These are phyloP conservation scores for Cydia strobilella DNA, from an alignment of 1,140 invertebrate species.

Conservation along the genomic window DNA sequence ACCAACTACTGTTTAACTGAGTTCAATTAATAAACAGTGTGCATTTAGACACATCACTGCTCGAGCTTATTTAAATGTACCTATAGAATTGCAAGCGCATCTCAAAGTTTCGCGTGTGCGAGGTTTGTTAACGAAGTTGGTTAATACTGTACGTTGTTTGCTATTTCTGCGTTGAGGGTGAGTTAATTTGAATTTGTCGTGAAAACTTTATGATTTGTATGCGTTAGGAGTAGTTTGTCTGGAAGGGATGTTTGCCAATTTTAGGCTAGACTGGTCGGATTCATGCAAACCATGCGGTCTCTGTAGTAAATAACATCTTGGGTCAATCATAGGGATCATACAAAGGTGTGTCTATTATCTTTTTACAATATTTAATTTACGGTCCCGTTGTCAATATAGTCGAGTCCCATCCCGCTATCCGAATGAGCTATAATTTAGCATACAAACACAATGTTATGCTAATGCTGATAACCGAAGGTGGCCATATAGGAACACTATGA, in stretches of 20 bases:
- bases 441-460: no score
- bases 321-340: no score
- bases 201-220: conserved; percentile 18
- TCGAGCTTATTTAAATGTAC: background rate
- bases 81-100: background rate
- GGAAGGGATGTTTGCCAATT: conserved; percentile 2
- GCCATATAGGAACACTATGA: no score
- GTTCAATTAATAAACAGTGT: background rate
- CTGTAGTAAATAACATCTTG: no score
- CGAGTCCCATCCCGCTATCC: no score
- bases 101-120: background rate
- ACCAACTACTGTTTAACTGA: background rate
- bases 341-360: no score
- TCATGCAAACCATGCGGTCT: no score
- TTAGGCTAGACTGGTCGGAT: background rate
- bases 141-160: conserved; percentile 2
- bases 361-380: no score
- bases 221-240: background rate
- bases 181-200: conserved; percentile 17
- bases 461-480: no score
- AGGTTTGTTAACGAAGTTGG: conserved; percentile 14
- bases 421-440: no score
- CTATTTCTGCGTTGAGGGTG: conserved; percentile 1
- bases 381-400: no score
- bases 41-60: background rate